Conservation (phyloP, 2,888 invertebrate genomes). For the Leptura quadrifasciata region DNA sequence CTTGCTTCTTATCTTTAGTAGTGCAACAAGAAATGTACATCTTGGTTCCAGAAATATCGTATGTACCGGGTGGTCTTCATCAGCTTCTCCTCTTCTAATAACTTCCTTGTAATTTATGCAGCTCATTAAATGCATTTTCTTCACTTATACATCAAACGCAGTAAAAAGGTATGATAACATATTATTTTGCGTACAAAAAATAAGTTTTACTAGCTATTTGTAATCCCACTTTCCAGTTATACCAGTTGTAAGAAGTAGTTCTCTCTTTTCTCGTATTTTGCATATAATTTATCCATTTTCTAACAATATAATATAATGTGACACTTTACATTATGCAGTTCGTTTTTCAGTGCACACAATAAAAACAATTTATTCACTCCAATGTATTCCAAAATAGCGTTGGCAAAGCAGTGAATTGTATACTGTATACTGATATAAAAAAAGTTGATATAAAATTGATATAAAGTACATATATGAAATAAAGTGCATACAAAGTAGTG, state of each 20-base stretch:
- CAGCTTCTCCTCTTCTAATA: constrained; percentile 22
- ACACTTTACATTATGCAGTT: background rate
- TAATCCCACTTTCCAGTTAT: background rate
- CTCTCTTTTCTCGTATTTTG: background rate
- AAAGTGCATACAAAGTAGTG: too few relatives aligned
- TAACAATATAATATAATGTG: background rate
- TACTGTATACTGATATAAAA: too few relatives aligned
- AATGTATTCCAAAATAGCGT: too few relatives aligned
- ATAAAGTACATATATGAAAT: too few relatives aligned
- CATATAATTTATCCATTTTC: background rate
- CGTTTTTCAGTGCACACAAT: background rate
- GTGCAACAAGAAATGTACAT: constrained; percentile 32
- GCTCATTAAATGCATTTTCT: constrained; percentile 25
- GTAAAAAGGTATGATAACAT: background rate
- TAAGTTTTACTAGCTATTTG: background rate
- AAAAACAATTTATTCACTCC: too few relatives aligned
- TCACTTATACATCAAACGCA: background rate
- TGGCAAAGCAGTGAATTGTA: too few relatives aligned
- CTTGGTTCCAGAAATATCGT: constrained; percentile 32
- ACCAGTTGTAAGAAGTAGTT: background rate
- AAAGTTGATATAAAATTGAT: too few relatives aligned
- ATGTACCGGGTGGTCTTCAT: constrained; percentile 27
- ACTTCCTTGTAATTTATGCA: constrained; percentile 7
- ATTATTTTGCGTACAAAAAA: background rate
- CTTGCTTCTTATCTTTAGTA: constrained; percentile 31